Evolutionary conservation across 2,888 invertebrate species (phyloP), one percentile per base, ranked within the genome.

Genomic region (Myathropa florea): DNA sequence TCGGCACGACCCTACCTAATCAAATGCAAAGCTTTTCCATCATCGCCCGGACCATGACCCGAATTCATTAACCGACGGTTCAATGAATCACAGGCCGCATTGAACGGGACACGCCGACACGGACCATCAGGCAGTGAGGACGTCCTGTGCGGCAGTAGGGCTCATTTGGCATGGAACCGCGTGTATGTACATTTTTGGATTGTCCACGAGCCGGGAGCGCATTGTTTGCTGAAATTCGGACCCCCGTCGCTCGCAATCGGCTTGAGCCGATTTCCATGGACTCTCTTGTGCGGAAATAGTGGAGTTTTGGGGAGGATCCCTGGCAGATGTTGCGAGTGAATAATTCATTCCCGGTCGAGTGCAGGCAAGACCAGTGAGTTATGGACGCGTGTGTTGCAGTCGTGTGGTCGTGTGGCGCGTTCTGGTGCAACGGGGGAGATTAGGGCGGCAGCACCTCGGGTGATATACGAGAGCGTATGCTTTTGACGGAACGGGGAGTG

Each of bases 21-120:
- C 70, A 70, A 26, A 60, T 39, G 59, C 24, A 26, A 39, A 26
- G 39, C 68, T 57, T 57, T 68, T 21, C 55, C 33, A 68, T 68
- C 67, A 68, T 3, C 46, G 18, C 3, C 6, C 46, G 46, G 33
- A 33, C 33, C 33, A 9, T 33, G 33, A 46, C 18, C 46, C n/a
- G 46, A 46, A 46, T 46, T 46, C 46, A 46, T 46, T 46, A 46
- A 18, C 9, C 46, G 46, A 4, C 2, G 46, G 18, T 46, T 46
- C 46, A 7, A 7, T 46, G 46, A 46, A 46, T 46, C 18, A n/a
- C 46, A 46, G 46, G 18, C 46, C 7, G 46, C 18, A 9, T 33
- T 12, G 33, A 33, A 33, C 33, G 12, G 33, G 12, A 33, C 33
- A 10, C 33, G 12, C 33, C 33, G 12, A 33, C 33, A 12, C 33